Evolutionary conservation across 2,888 invertebrate species (phyloP), one percentile per base, ranked within the genome.

Genomic region (Pseudoips prasinana): DNA sequence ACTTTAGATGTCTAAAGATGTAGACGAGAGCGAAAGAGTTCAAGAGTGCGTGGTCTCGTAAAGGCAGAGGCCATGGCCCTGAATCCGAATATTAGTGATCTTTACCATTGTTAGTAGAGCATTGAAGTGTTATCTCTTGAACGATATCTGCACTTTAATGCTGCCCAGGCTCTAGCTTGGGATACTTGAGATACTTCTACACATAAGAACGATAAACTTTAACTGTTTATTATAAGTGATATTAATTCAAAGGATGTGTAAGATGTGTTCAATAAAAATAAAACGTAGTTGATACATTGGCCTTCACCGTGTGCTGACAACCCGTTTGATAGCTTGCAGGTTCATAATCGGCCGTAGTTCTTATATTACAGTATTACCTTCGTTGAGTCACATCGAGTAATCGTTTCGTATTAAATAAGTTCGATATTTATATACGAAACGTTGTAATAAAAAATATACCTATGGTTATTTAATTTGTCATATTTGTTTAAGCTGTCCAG

Each of bases 71-170:
- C n/a, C n/a, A n/a, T n/a, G n/a, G n/a, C n/a, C n/a, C n/a, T n/a
- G n/a, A n/a, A n/a, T n/a, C n/a, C n/a, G n/a, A n/a, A n/a, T n/a
- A n/a, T n/a, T n/a, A n/a, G n/a, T n/a, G n/a, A n/a, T n/a, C n/a
- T n/a, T n/a, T n/a, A n/a, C n/a, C n/a, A n/a, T n/a, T n/a, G n/a
- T n/a, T n/a, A n/a, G n/a, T n/a, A n/a, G n/a, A n/a, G n/a, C n/a
- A n/a, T n/a, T n/a, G n/a, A n/a, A n/a, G n/a, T n/a, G n/a, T n/a
- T n/a, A n/a, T n/a, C n/a, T n/a, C n/a, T n/a, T n/a, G n/a, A n/a
- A 58, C 62, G 61, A 49, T 60, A 69, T 73, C 72, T 71, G 64
- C 68, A 68, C 65, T 68, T 67, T 62, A 69, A 55, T 56, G 53
- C 37, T 34, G 46, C 32, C 11, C 26, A 47, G 48, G 43, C 46